These are phyloP conservation scores for Autographa gamma DNA, from an alignment of 2,888 invertebrate species.

Conservation along the genomic window DNA sequence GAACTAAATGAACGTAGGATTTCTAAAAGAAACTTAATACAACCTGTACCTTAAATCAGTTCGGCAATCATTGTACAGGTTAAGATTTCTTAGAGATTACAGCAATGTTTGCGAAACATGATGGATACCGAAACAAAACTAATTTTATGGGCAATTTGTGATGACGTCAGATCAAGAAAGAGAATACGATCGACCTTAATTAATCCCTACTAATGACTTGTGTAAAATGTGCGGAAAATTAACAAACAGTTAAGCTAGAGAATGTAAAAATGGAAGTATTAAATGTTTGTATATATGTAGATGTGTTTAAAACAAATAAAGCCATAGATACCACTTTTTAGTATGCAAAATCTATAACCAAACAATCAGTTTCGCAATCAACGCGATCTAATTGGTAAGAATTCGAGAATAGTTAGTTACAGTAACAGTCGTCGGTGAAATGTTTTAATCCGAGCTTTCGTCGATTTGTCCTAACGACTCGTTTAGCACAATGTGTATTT, in stretches of 20 bases:
- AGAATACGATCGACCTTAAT: not conserved
- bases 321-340: conserved; percentile 23
- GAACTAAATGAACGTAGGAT: too few species aligned
- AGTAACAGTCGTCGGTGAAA: conserved; percentile 51
- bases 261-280: not conserved
- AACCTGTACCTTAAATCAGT: not conserved
- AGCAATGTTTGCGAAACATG: not conserved
- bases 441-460: conserved; percentile 66
- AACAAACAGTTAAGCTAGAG: not conserved
- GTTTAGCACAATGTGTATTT: conserved; percentile 50
- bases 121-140: conserved; percentile 2
- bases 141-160: conserved; percentile 1
- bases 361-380: conserved; percentile 50
- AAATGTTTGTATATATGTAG: too few species aligned
- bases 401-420: conserved; percentile 55
- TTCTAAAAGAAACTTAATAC: too few species aligned
- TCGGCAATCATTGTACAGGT: not conserved
- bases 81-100: not conserved
- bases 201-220: not conserved
- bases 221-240: not conserved
- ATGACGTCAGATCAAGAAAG: not conserved
- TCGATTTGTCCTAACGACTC: conserved; percentile 67
- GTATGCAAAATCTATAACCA: conserved; percentile 48
- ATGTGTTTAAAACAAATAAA: conserved; percentile 6
- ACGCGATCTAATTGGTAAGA: conserved; percentile 47